Percentiles rank a stretch among this genome's conserved stretches.
Evolutionary conservation across 2,888 invertebrate genomes (phyloP).

Genomic region (Bedellia somnulentella): DNA sequence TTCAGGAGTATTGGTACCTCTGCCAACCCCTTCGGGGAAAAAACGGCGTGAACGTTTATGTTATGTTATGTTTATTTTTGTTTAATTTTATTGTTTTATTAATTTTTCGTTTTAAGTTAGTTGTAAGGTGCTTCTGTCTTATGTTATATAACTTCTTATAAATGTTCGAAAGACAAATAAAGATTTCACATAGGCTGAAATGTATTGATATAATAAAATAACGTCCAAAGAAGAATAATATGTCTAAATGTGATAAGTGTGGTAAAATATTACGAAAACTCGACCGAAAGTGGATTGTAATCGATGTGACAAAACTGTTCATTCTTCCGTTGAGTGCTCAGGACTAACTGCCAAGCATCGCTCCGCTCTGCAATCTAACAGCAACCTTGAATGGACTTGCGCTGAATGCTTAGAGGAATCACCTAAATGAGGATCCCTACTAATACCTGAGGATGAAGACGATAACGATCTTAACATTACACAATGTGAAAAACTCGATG

Average conservation of each 20-base stretch:
- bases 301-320: not conserved
- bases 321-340: not conserved
- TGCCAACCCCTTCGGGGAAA: too few relatives aligned
- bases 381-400: constrained; percentile 1
- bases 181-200: too few relatives aligned
- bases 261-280: not conserved
- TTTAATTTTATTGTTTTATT: too few relatives aligned
- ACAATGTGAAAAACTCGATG: not conserved
- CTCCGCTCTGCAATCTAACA: not conserved
- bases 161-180: too few relatives aligned
- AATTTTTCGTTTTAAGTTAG: too few relatives aligned
- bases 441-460: not conserved
- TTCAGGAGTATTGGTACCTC: too few relatives aligned
- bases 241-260: not conserved
- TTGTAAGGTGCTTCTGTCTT: too few relatives aligned
- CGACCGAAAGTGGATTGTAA: not conserved
- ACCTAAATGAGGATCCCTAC: not conserved
- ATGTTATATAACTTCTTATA: too few relatives aligned
- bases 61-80: too few relatives aligned
- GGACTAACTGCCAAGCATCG: not conserved
- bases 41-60: too few relatives aligned
- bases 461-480: not conserved
- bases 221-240: too few relatives aligned
- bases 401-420: not conserved
- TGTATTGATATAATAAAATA: too few relatives aligned